Evolutionary conservation across 53 echinoderm and acorn worm genomes (phyloP).

Genomic region (Patiria pectinifera): DNA sequence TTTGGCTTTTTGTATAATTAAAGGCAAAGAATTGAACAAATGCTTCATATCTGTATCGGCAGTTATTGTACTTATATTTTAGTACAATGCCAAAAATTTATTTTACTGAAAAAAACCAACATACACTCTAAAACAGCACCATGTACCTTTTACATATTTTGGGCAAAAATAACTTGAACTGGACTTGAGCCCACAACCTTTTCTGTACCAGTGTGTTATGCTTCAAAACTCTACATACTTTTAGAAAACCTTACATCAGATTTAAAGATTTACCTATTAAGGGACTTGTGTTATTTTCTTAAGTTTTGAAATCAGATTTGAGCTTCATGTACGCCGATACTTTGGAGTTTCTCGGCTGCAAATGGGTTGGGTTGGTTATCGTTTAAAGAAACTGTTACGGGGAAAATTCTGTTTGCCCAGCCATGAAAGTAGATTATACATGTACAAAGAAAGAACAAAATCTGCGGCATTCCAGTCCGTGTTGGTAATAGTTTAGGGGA

Average conservation of each 20-base stretch:
- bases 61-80: no score
- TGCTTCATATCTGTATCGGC: no score
- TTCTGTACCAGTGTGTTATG: background rate
- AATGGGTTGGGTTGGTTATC: background rate
- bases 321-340: background rate
- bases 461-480: background rate
- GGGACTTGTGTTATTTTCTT: slow-evolving; percentile 13
- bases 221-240: background rate
- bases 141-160: no score
- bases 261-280: slow-evolving; percentile 1
- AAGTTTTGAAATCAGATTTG: slow-evolving; percentile 12
- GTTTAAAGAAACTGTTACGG: background rate
- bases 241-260: background rate
- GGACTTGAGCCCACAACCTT: background rate
- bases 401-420: slow-evolving; percentile 5
- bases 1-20: no score
- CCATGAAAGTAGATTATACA: slow-evolving; percentile 1
- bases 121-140: no score
- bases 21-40: no score
- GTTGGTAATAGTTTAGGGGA: background rate
- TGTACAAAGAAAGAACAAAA: background rate
- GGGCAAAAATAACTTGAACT: no score
- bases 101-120: no score
- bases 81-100: no score
- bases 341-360: background rate